phyloP scores from a whole-genome alignment of 2,797 vertebrate species.

The Acipenser transmontanus region DNA sequence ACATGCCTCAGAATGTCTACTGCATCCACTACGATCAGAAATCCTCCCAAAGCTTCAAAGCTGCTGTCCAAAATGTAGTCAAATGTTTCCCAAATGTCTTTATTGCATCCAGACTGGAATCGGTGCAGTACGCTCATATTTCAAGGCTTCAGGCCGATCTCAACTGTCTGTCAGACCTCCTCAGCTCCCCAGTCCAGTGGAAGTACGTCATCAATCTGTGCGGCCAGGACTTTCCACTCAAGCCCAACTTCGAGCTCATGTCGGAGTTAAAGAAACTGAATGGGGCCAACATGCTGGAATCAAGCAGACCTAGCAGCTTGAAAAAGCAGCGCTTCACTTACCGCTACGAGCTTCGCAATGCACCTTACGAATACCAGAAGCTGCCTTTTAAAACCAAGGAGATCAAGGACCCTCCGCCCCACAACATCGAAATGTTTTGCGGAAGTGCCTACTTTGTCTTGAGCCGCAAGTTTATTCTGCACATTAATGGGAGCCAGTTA shows the following conservation, averaged over 20 bases:
- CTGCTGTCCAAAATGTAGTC: constrained; percentile 70
- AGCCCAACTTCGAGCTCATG: constrained; percentile 75
- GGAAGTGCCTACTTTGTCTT: constrained; percentile 89
- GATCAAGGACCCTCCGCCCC: constrained; percentile 65
- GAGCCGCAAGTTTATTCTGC: constrained; percentile 64
- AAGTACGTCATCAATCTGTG: constrained; percentile 87
- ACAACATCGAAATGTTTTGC: constrained; percentile 73
- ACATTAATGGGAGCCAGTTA: constrained; percentile 53
- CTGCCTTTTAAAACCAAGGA: constrained; percentile 66
- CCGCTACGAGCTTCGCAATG: constrained; percentile 64
- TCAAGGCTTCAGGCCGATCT: constrained; percentile 83
- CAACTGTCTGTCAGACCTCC: constrained; percentile 84
- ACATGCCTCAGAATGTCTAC: constrained; percentile 76
- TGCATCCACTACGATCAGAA: constrained; percentile 89
- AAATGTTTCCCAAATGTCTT: constrained; percentile 79
- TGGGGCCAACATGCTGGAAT: constrained; percentile 82
- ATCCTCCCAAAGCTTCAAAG: constrained; percentile 64
- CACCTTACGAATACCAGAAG: constrained; percentile 63
- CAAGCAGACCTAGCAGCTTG: constrained; percentile 62
- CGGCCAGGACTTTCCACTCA: constrained; percentile 88
- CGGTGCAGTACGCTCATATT: constrained; percentile 79
- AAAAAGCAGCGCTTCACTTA: constrained; percentile 78
- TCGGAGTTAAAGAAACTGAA: constrained; percentile 68
- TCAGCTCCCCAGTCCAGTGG: constrained; percentile 72
- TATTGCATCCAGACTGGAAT: constrained; percentile 76